Percentiles rank a stretch among this genome's conserved stretches.
These are phyloP conservation scores for Drosophila tristis DNA, from an alignment of 1,140 invertebrate species.

Conservation along the genomic window DNA sequence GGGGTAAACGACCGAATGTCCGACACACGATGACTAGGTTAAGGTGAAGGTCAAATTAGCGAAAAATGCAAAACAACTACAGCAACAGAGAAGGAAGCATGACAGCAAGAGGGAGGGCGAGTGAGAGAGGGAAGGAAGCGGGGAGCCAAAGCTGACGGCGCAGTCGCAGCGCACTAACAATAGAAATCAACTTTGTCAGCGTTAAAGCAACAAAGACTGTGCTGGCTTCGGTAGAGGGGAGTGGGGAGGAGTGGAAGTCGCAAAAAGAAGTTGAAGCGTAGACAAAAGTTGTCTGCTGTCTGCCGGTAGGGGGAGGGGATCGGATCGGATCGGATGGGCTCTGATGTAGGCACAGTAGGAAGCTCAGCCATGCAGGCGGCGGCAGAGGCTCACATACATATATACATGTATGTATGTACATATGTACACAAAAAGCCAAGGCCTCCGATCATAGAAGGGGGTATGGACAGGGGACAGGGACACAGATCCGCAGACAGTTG, in stretches of 20 bases:
- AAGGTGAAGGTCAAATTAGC: conserved; percentile 84
- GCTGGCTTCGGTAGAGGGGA: neutral
- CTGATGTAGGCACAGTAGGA: conserved; percentile 29
- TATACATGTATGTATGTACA: no score
- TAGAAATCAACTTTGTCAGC: conserved; percentile 79
- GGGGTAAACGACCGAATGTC: conserved; percentile 84
- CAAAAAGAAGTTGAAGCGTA: conserved; percentile 50
- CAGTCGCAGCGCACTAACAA: conserved; percentile 73
- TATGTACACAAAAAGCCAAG: neutral
- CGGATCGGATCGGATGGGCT: neutral
- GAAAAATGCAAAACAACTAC: conserved; percentile 64
- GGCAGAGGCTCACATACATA: conserved; percentile 13
- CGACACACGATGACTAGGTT: conserved; percentile 84
- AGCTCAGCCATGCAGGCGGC: conserved; percentile 20
- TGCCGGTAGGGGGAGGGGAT: neutral
- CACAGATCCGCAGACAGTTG: conserved; percentile 37
- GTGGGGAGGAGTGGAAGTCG: conserved; percentile 11
- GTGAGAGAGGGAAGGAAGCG: conserved; percentile 13
- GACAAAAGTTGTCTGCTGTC: conserved; percentile 53
- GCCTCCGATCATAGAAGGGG: conserved; percentile 2
- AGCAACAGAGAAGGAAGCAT: conserved; percentile 15
- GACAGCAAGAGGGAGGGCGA: conserved; percentile 1
- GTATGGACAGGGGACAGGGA: conserved; percentile 5
- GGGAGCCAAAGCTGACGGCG: conserved; percentile 47
- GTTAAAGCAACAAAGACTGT: conserved; percentile 24